phyloP scores from a whole-genome alignment of 2,797 vertebrate genomes.

The Oryzias dopingdopingensis region DNA sequence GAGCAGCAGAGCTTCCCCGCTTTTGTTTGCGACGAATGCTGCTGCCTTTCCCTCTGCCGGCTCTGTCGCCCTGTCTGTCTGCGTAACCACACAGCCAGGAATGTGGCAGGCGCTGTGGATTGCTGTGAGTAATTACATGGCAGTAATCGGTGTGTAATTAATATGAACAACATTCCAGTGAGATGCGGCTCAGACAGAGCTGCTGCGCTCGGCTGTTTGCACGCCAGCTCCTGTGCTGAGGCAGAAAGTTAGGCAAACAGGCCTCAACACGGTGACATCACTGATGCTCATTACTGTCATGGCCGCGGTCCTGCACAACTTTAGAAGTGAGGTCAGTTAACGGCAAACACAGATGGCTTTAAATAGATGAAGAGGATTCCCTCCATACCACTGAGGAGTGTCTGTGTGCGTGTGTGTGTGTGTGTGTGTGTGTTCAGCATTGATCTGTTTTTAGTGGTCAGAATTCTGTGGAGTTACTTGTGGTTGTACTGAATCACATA shows the following conservation, averaged over 20 bases:
- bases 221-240: not conserved
- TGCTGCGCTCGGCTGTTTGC: not conserved
- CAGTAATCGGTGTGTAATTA: slow-evolving; percentile 51
- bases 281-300: not conserved
- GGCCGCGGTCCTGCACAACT: not conserved
- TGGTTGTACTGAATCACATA: no score
- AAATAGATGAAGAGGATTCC: slow-evolving; percentile 1
- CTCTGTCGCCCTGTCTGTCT: slow-evolving; percentile 24
- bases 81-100: slow-evolving; percentile 43
- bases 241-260: no score
- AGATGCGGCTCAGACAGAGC: slow-evolving; percentile 19
- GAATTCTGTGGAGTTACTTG: no score
- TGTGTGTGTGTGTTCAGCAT: no score
- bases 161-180: slow-evolving; percentile 29
- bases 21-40: slow-evolving; percentile 53
- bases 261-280: no score
- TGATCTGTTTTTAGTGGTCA: no score
- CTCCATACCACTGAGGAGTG: not conserved
- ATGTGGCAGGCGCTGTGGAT: slow-evolving; percentile 39
- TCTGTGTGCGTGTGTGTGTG: no score
- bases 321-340: not conserved
- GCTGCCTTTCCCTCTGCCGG: not conserved
- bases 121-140: slow-evolving; percentile 37
- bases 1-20: slow-evolving; percentile 29
- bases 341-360: not conserved